Conservation (phyloP, 2,888 invertebrate species). For the Pherbina coryleti region DNA sequence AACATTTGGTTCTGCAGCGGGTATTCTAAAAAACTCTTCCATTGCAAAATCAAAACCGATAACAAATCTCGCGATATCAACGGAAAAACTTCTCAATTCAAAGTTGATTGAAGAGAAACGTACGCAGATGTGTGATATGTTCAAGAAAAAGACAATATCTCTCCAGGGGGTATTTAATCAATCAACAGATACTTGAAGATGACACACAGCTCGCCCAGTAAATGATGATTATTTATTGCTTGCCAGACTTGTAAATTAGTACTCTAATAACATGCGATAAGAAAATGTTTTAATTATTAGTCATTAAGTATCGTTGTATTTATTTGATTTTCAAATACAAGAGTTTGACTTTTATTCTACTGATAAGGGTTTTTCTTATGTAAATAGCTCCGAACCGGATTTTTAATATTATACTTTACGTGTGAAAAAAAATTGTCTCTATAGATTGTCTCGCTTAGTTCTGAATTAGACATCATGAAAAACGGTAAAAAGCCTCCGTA, state of each 20-base stretch:
- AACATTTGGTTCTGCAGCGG: conserved; percentile 39
- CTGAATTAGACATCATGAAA: too few species aligned
- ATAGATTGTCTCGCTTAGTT: too few species aligned
- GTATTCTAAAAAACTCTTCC: conserved; percentile 45
- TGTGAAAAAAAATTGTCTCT: background rate
- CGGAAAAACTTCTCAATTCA: conserved; percentile 56
- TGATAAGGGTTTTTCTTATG: background rate
- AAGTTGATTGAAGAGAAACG: conserved; percentile 54
- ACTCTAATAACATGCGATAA: too few species aligned
- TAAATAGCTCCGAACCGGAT: background rate
- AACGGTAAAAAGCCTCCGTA: too few species aligned
- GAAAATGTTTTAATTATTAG: background rate
- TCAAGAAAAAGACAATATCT: conserved; percentile 56
- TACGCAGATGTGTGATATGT: conserved; percentile 53
- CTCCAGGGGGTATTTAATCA: conserved; percentile 56
- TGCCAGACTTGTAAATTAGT: too few species aligned
- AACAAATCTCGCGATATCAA: conserved; percentile 47
- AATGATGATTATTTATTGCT: too few species aligned
- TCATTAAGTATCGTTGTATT: background rate
- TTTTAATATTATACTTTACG: background rate
- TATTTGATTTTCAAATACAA: background rate
- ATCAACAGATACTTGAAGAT: conserved; percentile 46
- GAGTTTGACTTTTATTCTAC: background rate
- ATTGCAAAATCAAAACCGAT: conserved; percentile 49
- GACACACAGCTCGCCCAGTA: background rate